A percentile compares a stretch with the other conserved stretches of the same genome.
Conservation (phyloP, 2,888 invertebrate species). For the Apodemia mormo region DNA sequence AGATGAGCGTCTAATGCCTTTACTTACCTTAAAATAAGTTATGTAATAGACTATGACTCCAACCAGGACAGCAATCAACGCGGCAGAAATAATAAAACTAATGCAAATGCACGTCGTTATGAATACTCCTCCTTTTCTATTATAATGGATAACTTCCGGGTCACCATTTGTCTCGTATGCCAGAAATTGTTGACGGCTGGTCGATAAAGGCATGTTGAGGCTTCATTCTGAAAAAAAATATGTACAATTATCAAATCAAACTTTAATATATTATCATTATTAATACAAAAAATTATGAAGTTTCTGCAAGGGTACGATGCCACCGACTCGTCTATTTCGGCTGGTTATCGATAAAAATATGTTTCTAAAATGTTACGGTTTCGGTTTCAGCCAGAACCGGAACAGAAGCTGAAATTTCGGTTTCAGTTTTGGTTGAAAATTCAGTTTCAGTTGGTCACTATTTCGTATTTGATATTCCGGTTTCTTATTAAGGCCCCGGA, state of each 20-base stretch:
- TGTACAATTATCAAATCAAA: background rate
- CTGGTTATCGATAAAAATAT: no score
- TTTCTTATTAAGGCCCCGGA: no score
- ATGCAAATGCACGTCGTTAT: constrained; percentile 83
- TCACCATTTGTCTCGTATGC: constrained; percentile 77
- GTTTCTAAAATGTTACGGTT: no score
- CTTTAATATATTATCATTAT: background rate
- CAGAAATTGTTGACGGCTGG: constrained; percentile 82
- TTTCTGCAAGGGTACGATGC: no score
- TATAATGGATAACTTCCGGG: constrained; percentile 79
- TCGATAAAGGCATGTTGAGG: constrained; percentile 67
- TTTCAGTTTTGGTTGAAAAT: no score
- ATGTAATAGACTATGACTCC: constrained; percentile 72
- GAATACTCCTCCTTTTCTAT: constrained; percentile 83
- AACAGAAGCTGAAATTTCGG: no score
- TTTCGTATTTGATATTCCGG: no score
- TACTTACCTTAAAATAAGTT: constrained; percentile 62
- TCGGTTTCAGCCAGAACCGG: no score
- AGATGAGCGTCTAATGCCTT: background rate
- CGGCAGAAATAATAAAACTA: constrained; percentile 58
- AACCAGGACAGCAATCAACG: constrained; percentile 59
- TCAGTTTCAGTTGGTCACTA: no score
- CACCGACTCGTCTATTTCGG: no score
- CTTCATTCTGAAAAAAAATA: constrained; percentile 55
- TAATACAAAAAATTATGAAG: background rate